These are phyloP conservation scores for Heliconius aoede DNA, from an alignment of 2,888 invertebrate species.

Conservation along the genomic window DNA sequence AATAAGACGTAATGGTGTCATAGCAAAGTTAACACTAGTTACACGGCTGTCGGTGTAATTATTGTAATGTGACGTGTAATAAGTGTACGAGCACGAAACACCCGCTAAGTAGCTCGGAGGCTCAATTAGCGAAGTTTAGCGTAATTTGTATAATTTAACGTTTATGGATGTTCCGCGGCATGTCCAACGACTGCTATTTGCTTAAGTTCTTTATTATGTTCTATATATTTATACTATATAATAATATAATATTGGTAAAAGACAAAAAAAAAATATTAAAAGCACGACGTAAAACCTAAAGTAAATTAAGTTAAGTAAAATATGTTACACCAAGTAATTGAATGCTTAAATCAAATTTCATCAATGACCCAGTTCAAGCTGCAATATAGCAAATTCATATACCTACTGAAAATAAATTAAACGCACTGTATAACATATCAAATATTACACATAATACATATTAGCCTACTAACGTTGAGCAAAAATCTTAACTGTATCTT, in stretches of 20 bases:
- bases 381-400: background rate
- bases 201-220: background rate
- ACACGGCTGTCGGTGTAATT: slow-evolving; percentile 26
- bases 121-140: slow-evolving; percentile 38
- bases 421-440: background rate
- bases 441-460: background rate
- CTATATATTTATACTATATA: background rate
- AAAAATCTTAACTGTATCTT: too few relatives aligned
- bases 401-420: too few relatives aligned
- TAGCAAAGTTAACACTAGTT: slow-evolving; percentile 13
- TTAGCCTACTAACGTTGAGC: too few relatives aligned
- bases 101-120: slow-evolving; percentile 23
- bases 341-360: too few relatives aligned
- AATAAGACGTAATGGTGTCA: slow-evolving; percentile 14
- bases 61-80: slow-evolving; percentile 26
- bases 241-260: background rate
- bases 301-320: background rate
- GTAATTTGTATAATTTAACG: slow-evolving; percentile 38
- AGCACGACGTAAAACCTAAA: background rate
- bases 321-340: background rate
- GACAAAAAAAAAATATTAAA: background rate
- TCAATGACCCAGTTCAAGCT: background rate
- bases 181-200: slow-evolving; percentile 2
- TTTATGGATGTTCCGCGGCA: slow-evolving; percentile 24
- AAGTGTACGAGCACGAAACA: background rate